Conservation (phyloP, 2,113 vertebrate species). For the Lepus europaeus region DNA sequence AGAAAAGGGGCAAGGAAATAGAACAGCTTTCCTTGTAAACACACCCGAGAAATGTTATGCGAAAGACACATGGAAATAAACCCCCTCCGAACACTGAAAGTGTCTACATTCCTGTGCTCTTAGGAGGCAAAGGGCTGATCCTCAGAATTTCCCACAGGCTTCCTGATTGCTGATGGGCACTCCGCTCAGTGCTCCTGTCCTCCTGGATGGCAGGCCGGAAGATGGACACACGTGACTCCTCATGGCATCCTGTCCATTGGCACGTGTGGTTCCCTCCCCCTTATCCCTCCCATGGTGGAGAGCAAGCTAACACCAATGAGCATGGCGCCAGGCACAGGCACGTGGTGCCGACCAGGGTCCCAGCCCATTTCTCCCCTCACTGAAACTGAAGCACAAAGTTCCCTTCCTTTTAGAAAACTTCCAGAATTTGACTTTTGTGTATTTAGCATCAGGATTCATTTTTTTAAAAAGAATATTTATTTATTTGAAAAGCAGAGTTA, state of each 20-base stretch:
- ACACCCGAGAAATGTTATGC: not conserved
- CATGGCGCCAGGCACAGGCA: not conserved
- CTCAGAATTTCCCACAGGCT: not conserved
- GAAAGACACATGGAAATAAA: not conserved
- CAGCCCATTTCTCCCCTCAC: not conserved
- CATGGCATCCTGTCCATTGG: not conserved
- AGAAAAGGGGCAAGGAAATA: not conserved
- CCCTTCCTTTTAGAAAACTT: not conserved
- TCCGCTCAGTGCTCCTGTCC: not conserved
- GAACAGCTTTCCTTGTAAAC: not conserved
- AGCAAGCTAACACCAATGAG: not conserved
- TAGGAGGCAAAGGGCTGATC: not conserved
- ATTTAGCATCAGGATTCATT: not conserved
- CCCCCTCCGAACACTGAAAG: not conserved
- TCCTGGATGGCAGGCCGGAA: not conserved
- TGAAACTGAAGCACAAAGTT: not conserved
- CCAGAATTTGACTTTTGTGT: not conserved
- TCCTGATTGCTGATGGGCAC: not conserved
- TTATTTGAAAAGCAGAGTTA: too few relatives aligned
- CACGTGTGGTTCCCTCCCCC: accelerated
- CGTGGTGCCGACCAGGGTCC: not conserved
- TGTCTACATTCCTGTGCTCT: not conserved
- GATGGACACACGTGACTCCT: not conserved
- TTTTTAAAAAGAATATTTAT: too few relatives aligned
- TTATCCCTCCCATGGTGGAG: not conserved